Conservation (phyloP, 2,113 vertebrate genomes). For the Sylvia atricapilla region DNA sequence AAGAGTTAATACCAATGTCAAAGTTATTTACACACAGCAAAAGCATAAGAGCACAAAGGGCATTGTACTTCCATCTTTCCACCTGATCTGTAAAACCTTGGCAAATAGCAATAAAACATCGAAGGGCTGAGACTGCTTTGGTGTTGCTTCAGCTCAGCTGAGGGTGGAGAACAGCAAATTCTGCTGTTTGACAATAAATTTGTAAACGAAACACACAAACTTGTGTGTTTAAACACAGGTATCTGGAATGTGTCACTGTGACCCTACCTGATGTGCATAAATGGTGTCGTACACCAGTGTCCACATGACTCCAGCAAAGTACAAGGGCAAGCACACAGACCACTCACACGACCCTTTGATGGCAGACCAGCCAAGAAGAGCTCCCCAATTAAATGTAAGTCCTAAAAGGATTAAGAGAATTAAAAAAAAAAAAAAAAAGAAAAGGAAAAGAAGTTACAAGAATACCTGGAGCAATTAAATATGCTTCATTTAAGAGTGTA, state of each 20-base stretch:
- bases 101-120: background rate
- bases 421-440: background rate
- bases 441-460: background rate
- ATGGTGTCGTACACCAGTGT: conserved; percentile 94
- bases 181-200: background rate
- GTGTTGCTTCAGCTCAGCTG: background rate
- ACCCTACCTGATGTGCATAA: conserved; percentile 93
- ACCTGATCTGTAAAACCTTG: background rate
- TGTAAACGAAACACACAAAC: background rate
- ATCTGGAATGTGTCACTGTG: background rate
- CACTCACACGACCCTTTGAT: conserved; percentile 87
- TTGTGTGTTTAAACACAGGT: background rate
- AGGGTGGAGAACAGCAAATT: background rate
- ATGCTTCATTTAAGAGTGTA: accelerated
- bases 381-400: conserved; percentile 93
- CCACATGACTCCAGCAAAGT: conserved; percentile 94
- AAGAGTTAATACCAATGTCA: accelerated
- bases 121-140: background rate
- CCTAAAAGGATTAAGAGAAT: conserved; percentile 68
- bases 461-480: background rate
- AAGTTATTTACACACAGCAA: background rate
- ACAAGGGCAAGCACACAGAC: conserved; percentile 90
- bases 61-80: background rate
- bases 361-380: conserved; percentile 93
- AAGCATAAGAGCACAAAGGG: background rate